A percentile compares a stretch with the other conserved stretches of the same genome.
Evolutionary conservation across 2,888 invertebrate genomes (phyloP).

Genomic region (Drosophila diplacantha): DNA sequence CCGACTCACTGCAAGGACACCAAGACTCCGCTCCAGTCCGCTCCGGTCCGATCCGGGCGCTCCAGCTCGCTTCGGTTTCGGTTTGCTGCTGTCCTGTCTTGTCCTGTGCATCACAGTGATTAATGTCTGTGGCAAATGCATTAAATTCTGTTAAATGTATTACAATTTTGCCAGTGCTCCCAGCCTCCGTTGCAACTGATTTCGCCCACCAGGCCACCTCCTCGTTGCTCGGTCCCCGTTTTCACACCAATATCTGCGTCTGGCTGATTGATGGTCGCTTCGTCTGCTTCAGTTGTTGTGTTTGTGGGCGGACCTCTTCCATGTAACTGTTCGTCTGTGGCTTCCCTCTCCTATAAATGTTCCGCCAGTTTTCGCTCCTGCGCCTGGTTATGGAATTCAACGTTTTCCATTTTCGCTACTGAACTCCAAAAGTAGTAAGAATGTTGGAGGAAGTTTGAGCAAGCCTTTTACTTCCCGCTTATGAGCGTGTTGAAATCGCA

Average conservation of each 20-base stretch:
- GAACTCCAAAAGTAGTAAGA: neutral
- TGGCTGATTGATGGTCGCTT: conserved; percentile 66
- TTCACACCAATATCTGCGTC: conserved; percentile 64
- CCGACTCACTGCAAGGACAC: conserved; percentile 22
- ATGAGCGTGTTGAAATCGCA: neutral
- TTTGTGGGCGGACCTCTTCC: conserved; percentile 37
- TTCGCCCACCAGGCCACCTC: conserved; percentile 10
- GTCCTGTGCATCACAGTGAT: conserved; percentile 76
- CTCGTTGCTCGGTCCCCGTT: conserved; percentile 26
- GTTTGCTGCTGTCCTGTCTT: conserved; percentile 44
- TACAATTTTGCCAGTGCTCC: conserved; percentile 74
- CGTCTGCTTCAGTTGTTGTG: conserved; percentile 51
- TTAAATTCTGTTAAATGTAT: conserved; percentile 78
- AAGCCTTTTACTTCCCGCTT: neutral
- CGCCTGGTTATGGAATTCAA: conserved; percentile 62
- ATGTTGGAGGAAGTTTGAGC: neutral
- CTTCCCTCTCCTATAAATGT: conserved; percentile 10
- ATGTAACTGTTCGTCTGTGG: conserved; percentile 44
- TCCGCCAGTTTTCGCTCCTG: conserved; percentile 5
- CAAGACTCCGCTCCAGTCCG: neutral
- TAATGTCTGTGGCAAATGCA: conserved; percentile 78
- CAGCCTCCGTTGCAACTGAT: conserved; percentile 37
- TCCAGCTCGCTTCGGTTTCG: conserved; percentile 33
- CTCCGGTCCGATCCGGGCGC: conserved; percentile 4
- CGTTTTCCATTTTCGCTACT: conserved; percentile 47